Evolutionary conservation across 2,113 vertebrate genomes (phyloP).

Genomic region (Eulemur rufifrons): DNA sequence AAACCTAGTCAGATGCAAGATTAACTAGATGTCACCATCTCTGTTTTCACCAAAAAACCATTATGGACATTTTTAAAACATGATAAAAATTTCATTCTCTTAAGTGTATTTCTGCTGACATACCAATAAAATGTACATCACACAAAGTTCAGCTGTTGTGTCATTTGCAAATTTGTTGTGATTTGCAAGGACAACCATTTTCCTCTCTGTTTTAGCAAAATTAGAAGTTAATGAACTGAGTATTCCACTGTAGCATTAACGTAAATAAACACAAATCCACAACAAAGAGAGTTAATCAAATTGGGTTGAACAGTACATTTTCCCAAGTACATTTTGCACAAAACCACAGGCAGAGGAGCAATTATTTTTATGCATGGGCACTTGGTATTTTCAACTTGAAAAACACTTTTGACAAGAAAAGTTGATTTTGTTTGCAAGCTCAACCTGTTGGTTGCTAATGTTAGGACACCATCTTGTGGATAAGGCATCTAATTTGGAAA

Average conservation of each 20-base stretch:
- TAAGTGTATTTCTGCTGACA: neutral
- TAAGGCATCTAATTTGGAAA: constrained; percentile 38
- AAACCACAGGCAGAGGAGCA: constrained; percentile 30
- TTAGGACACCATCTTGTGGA: constrained; percentile 84
- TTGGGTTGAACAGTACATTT: constrained; percentile 46
- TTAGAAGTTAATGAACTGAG: constrained; percentile 70
- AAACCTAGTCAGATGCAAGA: neutral
- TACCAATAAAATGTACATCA: neutral
- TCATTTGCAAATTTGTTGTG: constrained; percentile 59
- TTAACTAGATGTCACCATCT: neutral
- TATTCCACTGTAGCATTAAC: constrained; percentile 43
- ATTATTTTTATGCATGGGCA: constrained; percentile 59
- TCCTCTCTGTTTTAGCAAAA: constrained; percentile 45
- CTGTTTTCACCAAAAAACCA: neutral
- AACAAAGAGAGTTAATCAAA: constrained; percentile 57
- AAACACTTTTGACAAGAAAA: neutral
- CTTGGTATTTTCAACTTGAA: constrained; percentile 62
- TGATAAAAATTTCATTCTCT: neutral
- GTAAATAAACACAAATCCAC: constrained; percentile 65
- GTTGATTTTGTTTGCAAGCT: neutral
- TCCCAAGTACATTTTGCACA: constrained; percentile 38
- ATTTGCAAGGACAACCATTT: constrained; percentile 64
- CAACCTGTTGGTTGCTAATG: constrained; percentile 66
- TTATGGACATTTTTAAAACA: neutral
- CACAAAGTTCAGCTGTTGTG: neutral